phyloP scores from a whole-genome alignment of 2,888 invertebrate genomes.

The Tigriopus californicus region DNA sequence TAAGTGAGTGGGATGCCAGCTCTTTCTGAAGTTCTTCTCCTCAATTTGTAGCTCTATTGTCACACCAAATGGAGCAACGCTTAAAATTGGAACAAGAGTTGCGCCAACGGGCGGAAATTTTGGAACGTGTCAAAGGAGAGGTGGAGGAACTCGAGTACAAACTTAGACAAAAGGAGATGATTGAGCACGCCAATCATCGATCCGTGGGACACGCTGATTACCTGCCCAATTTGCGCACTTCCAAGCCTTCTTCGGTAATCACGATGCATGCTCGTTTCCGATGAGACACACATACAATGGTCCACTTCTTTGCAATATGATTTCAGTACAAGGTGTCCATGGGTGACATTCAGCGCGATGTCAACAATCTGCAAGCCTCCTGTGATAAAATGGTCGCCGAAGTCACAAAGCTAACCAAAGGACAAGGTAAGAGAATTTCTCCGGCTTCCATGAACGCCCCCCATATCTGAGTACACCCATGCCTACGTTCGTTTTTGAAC shows the following conservation, averaged over 20 bases:
- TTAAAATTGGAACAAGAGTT: slow-evolving; percentile 1
- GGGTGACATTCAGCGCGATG: neutral
- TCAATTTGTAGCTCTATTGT: slow-evolving; percentile 5
- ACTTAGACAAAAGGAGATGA: too few species aligned
- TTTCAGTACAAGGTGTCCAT: neutral
- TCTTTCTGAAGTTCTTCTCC: too few species aligned
- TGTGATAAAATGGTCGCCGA: slow-evolving; percentile 5
- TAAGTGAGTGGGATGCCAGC: too few species aligned
- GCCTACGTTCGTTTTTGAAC: too few species aligned
- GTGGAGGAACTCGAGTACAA: neutral
- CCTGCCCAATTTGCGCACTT: too few species aligned
- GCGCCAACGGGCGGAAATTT: neutral
- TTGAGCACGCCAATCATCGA: too few species aligned
- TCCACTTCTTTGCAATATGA: neutral
- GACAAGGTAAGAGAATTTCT: slow-evolving; percentile 7
- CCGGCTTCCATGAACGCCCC: too few species aligned
- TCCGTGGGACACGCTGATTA: too few species aligned
- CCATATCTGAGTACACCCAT: too few species aligned
- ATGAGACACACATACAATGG: too few species aligned
- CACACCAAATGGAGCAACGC: slow-evolving; percentile 14
- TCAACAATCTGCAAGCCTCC: neutral
- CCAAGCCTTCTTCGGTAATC: too few species aligned
- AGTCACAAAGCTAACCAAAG: slow-evolving; percentile 9
- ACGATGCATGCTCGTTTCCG: too few species aligned
- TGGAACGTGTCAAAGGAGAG: neutral